Conservation (phyloP, 2,797 vertebrate genomes). For the Rhodeus uyekii region DNA sequence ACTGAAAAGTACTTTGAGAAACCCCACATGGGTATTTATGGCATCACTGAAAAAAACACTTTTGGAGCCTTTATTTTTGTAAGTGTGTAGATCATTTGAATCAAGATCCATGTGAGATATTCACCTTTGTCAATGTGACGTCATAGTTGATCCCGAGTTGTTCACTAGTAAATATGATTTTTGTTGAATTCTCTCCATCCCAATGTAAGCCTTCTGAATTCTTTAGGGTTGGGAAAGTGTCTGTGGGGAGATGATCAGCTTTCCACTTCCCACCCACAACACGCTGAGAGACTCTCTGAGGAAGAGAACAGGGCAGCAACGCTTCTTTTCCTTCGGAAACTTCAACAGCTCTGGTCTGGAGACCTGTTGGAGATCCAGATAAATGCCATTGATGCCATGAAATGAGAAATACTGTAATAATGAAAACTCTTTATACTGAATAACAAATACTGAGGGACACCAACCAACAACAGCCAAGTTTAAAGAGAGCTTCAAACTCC, state of each 20-base stretch:
- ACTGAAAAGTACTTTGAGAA: no score
- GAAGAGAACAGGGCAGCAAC: slow-evolving; percentile 41
- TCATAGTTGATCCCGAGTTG: slow-evolving; percentile 10
- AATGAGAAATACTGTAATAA: neutral
- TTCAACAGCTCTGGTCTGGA: neutral
- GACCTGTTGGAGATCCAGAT: slow-evolving; percentile 31
- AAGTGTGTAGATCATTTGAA: neutral
- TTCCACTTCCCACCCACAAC: slow-evolving; percentile 32
- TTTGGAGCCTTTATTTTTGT: no score
- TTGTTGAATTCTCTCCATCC: neutral
- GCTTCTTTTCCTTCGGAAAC: neutral
- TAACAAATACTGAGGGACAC: slow-evolving; percentile 11
- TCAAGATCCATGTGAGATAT: neutral
- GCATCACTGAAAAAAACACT: no score
- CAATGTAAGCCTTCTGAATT: slow-evolving; percentile 5
- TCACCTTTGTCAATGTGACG: slow-evolving; percentile 23
- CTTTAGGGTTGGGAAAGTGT: neutral
- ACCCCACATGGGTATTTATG: no score
- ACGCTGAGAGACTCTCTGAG: neutral
- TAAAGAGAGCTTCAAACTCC: neutral
- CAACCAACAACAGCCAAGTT: slow-evolving; percentile 42
- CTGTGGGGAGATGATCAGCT: neutral
- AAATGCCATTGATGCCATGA: neutral
- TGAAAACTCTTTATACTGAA: neutral
- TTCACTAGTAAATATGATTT: neutral